Base-by-base conservation (phyloP, 2,113 vertebrate genomes). In the Tragelaphus imberbis region DNA sequence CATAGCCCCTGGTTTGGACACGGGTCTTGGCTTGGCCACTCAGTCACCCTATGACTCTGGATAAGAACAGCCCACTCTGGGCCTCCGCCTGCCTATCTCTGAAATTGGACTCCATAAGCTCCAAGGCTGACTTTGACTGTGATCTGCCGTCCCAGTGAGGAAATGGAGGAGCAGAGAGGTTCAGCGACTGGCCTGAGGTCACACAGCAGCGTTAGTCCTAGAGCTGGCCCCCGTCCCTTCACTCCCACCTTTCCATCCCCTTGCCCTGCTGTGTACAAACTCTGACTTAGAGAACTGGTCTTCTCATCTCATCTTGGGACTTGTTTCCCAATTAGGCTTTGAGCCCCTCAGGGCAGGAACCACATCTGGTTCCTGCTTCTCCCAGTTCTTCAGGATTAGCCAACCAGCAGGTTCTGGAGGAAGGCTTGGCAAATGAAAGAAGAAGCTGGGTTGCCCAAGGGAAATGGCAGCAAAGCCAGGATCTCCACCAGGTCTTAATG, bases 271-370 rank as follows among this genome's bases (percentile, higher is more conserved):
- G 36, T n/a, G 82, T 71, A 95, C 65, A 90, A 36, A 71, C 84
- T 51, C 91, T 82, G 68, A 95, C 77, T 96, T 82, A 95, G 80
- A 81, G 7, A 90, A 51, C 79, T 95, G 55, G 33, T 68, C 63
- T 84, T 79, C 65, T 93, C 49, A 79, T 84, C 81, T 98, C 85
- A 33, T 19, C 80, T 80, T 84, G 79, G 63, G 68, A 91, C 79
- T 91, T 80, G 56, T 84, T 92, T 95, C 28, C 36, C 88, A 97
- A n/a, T 95, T 94, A 97, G 85, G 25, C 75, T 94, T 61, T 12
- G 23, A 65, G 91, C 8, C 86, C 93, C 77, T 91, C 65, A 5
- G 68, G 96, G 90, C 44, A 97, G 88, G 75, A 94, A 36, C 58
- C 84, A 68, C 86, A 90, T 53, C 19, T 97, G 93, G 47, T 79